Evolutionary conservation across 2,113 vertebrate species (phyloP).

Genomic region (Oceanodroma tethys): DNA sequence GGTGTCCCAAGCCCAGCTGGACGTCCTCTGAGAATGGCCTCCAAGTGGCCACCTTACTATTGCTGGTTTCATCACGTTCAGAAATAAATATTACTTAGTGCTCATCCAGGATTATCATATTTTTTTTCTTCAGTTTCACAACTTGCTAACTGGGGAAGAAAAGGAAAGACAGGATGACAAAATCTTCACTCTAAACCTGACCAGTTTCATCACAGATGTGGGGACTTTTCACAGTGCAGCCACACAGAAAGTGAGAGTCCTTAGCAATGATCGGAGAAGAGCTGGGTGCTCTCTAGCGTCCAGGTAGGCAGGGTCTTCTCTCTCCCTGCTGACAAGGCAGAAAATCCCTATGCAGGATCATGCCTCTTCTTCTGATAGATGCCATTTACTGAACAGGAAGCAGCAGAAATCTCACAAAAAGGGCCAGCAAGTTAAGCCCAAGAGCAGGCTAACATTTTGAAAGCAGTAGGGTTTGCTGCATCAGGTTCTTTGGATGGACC

Average conservation of each 20-base stretch:
- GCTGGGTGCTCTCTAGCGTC: background rate
- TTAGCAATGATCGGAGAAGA: background rate
- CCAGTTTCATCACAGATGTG: background rate
- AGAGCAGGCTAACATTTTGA: background rate
- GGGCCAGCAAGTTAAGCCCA: background rate
- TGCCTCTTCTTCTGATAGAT: background rate
- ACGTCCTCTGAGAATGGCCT: background rate
- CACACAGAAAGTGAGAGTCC: background rate
- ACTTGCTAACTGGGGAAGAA: background rate
- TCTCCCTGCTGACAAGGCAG: background rate
- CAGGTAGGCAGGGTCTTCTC: background rate
- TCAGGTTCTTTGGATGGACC: background rate
- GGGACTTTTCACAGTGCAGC: background rate
- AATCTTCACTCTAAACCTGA: background rate
- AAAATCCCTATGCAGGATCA: background rate
- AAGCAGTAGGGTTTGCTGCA: background rate
- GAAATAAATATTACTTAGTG: background rate
- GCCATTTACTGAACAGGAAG: background rate
- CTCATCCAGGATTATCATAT: background rate
- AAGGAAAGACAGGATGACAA: background rate
- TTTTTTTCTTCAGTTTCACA: background rate
- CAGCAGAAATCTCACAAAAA: background rate
- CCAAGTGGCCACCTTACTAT: background rate
- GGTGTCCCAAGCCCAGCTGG: background rate
- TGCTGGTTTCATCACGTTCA: rapidly evolving